Evolutionary conservation across 2,888 invertebrate species (phyloP).

Genomic region (Nasonia oneida): DNA sequence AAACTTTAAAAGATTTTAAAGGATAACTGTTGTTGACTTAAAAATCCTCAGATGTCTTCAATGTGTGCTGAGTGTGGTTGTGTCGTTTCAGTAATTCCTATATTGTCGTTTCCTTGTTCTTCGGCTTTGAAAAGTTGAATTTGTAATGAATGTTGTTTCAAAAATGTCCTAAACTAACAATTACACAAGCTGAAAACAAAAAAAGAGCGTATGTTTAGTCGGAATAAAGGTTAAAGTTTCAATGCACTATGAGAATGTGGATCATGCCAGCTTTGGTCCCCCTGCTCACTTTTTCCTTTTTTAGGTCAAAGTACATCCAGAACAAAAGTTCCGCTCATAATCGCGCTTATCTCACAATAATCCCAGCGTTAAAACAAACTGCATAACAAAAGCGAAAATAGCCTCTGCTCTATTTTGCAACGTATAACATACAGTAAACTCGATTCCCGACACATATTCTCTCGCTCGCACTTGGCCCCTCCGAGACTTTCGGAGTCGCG

Average conservation of each 20-base stretch:
- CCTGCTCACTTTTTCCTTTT: slow-evolving; percentile 18
- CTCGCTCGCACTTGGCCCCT: neutral
- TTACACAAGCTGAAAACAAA: slow-evolving; percentile 85
- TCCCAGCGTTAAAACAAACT: neutral
- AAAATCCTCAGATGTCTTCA: slow-evolving; percentile 93
- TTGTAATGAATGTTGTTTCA: slow-evolving; percentile 80
- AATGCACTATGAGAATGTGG: neutral
- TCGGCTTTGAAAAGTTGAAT: slow-evolving; percentile 77
- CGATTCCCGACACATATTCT: slow-evolving; percentile 1
- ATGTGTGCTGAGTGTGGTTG: slow-evolving; percentile 92
- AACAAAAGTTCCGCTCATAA: neutral
- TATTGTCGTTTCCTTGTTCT: slow-evolving; percentile 74
- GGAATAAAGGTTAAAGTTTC: neutral
- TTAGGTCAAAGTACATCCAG: slow-evolving; percentile 13
- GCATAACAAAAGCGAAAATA: slow-evolving; percentile 11
- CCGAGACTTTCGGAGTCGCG: neutral
- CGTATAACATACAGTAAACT: slow-evolving; percentile 3
- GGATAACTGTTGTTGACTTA: slow-evolving; percentile 68
- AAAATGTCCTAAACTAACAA: slow-evolving; percentile 80
- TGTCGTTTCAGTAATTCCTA: slow-evolving; percentile 77
- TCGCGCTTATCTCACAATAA: neutral
- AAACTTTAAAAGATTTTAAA: slow-evolving; percentile 71
- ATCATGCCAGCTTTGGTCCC: slow-evolving; percentile 35
- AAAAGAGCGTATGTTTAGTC: slow-evolving; percentile 65
- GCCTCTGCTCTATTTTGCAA: slow-evolving; percentile 64